Evolutionary conservation across 1,140 invertebrate genomes (phyloP).

Genomic region (Metopolophium dirhodum): DNA sequence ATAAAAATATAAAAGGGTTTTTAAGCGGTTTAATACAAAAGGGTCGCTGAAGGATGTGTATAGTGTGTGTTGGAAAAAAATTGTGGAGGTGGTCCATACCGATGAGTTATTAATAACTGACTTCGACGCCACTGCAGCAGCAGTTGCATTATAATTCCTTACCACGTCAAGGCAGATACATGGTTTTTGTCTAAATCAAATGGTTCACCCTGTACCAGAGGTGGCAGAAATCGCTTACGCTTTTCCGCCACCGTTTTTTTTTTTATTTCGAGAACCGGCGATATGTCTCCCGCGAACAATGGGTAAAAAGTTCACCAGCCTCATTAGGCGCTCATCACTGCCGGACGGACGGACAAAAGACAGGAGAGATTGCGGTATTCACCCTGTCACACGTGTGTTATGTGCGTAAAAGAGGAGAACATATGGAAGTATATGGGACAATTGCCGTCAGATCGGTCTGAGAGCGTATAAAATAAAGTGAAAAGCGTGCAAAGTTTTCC

Average conservation of each 20-base stretch:
- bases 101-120: not conserved
- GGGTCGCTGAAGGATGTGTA: no score
- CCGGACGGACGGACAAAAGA: not conserved
- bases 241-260: not conserved
- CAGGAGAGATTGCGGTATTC: not conserved
- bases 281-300: conserved; percentile 19
- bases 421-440: not conserved
- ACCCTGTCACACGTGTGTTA: not conserved
- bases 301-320: not conserved
- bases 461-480: not conserved
- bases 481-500: not conserved
- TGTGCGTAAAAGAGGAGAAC: no score
- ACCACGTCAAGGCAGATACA: not conserved
- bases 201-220: not conserved
- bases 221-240: not conserved
- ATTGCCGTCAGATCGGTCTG: not conserved
- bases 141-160: not conserved
- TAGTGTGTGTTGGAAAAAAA: not conserved
- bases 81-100: not conserved
- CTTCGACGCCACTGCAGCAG: not conserved
- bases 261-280: not conserved
- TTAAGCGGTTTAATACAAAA: not conserved
- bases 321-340: not conserved
- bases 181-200: not conserved
- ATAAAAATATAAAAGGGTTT: not conserved